phyloP scores from a whole-genome alignment of 2,113 vertebrate genomes.

The Gallinago undulata region DNA sequence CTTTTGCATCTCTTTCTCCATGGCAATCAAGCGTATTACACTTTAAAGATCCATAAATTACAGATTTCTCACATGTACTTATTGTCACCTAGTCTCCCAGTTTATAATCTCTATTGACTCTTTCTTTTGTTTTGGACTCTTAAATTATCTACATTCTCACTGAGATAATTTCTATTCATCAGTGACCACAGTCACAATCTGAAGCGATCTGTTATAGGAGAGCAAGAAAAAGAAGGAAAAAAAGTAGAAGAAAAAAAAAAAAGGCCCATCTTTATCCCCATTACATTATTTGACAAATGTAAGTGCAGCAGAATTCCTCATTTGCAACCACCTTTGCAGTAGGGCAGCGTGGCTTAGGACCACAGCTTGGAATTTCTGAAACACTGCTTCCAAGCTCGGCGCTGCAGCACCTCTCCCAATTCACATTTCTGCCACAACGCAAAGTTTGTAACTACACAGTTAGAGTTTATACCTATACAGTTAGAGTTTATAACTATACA shows the following conservation, averaged over 20 bases:
- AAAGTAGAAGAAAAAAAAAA: background rate
- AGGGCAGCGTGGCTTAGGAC: background rate
- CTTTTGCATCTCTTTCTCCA: background rate
- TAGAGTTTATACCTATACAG: fast-evolving
- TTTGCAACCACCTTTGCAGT: background rate
- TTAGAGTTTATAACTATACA: background rate
- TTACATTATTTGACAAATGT: background rate
- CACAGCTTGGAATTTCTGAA: background rate
- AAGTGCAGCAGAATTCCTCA: background rate
- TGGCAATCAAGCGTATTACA: background rate
- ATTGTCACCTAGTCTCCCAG: background rate
- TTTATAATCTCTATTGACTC: background rate
- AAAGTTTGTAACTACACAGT: background rate
- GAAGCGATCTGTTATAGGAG: fast-evolving
- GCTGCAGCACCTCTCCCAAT: background rate
- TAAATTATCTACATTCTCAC: background rate
- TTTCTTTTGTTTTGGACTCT: background rate
- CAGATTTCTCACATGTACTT: background rate
- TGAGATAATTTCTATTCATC: background rate
- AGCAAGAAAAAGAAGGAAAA: background rate
- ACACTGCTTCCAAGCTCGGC: background rate
- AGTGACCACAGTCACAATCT: background rate
- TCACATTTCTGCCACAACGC: background rate
- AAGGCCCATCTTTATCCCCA: background rate
- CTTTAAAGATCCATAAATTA: background rate